Percentiles rank a stretch among this genome's conserved stretches.
phyloP scores from a whole-genome alignment of 2,888 invertebrate species.

The Agrochola macilenta region DNA sequence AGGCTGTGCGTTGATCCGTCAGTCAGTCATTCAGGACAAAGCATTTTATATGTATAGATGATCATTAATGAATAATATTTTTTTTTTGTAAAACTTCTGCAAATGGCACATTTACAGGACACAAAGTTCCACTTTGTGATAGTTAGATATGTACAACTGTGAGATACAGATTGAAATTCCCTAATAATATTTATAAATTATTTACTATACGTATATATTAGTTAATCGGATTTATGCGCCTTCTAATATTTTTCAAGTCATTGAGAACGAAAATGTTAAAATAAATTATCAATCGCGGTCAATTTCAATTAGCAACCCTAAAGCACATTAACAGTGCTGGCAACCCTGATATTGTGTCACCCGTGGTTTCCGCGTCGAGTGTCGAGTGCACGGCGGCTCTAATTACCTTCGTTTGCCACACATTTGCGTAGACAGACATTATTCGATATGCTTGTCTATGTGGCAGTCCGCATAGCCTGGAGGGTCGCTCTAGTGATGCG shows the following conservation, averaged over 20 bases:
- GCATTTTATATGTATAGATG: no score
- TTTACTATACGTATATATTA: background rate
- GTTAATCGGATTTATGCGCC: no score
- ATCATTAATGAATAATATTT: background rate
- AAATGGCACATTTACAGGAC: no score
- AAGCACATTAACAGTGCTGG: background rate
- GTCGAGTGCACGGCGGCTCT: background rate
- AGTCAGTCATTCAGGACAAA: no score
- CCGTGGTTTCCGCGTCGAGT: constrained; percentile 5
- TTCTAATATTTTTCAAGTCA: no score
- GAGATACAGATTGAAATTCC: background rate
- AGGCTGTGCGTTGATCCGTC: no score
- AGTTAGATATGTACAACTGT: background rate
- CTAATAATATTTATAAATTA: background rate
- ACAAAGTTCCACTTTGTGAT: no score
- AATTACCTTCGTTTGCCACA: background rate
- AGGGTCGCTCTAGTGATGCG: background rate
- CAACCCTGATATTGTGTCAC: background rate
- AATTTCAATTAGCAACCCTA: constrained; percentile 3
- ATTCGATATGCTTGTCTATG: background rate
- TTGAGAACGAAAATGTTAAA: no score
- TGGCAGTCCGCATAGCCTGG: background rate
- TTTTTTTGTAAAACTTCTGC: background rate
- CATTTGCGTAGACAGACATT: background rate
- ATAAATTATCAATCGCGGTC: background rate